A percentile compares a stretch with the other conserved stretches of the same genome.
phyloP scores from a whole-genome alignment of 37 sponge, comb jelly and placozoan species.

The Spongilla lacustris region DNA sequence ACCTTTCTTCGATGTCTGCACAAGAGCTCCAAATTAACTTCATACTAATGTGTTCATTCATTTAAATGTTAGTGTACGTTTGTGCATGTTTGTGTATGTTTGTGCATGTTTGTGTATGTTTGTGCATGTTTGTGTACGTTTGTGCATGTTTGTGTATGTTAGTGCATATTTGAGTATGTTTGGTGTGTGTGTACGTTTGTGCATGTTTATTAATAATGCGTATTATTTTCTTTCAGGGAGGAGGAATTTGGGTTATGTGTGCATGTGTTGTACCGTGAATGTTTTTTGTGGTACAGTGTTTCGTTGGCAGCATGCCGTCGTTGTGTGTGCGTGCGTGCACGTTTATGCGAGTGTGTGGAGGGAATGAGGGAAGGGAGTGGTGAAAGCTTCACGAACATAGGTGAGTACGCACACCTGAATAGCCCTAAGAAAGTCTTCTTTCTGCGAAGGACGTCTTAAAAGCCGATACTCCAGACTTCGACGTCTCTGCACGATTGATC shows the following conservation, averaged over 20 bases:
- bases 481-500: constrained; percentile 63
- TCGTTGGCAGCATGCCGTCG: no score
- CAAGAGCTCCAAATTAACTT: constrained; percentile 75
- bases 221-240: no score
- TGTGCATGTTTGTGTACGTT: background rate
- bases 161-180: background rate
- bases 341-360: background rate
- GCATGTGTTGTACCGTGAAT: no score
- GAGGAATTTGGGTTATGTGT: no score
- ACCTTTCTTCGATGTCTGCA: constrained; percentile 81
- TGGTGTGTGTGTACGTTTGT: background rate
- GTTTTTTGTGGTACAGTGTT: no score
- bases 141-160: background rate
- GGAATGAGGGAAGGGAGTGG: no score
- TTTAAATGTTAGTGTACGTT: no score
- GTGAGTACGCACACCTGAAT: constrained; percentile 48
- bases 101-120: background rate
- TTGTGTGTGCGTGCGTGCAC: background rate
- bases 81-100: no score
- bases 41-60: constrained; percentile 53
- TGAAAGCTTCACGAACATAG: no score
- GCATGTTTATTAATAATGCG: no score
- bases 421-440: constrained; percentile 74
- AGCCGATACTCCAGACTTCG: constrained; percentile 77
- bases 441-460: constrained; percentile 60